These are phyloP conservation scores for Euplexia lucipara DNA, from an alignment of 2,888 invertebrate species.

Conservation along the genomic window DNA sequence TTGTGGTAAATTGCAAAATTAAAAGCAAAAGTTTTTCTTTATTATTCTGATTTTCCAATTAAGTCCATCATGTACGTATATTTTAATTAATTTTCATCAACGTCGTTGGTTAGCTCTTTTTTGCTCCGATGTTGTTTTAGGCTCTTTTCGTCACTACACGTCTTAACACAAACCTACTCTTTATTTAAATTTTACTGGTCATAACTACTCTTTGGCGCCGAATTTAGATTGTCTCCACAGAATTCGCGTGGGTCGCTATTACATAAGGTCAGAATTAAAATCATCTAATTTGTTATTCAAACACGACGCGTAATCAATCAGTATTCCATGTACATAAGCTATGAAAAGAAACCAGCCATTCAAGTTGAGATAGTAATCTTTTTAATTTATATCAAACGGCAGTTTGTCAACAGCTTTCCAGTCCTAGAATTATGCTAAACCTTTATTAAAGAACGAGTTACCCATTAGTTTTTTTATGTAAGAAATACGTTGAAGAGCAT, in stretches of 20 bases:
- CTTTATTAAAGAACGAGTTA: neutral
- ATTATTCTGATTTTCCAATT: no score
- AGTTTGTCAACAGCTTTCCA: slow-evolving; percentile 39
- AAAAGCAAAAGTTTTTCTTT: no score
- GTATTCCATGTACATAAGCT: slow-evolving; percentile 45
- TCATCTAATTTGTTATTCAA: slow-evolving; percentile 62
- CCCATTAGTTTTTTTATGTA: neutral
- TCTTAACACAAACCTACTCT: slow-evolving; percentile 36
- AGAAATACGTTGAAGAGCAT: neutral
- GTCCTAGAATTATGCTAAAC: slow-evolving; percentile 22
- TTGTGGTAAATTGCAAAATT: no score
- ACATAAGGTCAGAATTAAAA: slow-evolving; percentile 59
- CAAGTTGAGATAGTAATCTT: slow-evolving; percentile 49
- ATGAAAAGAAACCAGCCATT: slow-evolving; percentile 50
- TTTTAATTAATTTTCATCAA: neutral
- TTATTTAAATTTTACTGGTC: slow-evolving; percentile 39
- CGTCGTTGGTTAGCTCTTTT: neutral
- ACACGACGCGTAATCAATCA: slow-evolving; percentile 57
- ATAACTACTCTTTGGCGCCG: slow-evolving; percentile 39
- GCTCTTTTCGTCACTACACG: neutral
- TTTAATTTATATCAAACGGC: slow-evolving; percentile 51
- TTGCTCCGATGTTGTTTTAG: neutral
- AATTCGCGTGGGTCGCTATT: slow-evolving; percentile 59
- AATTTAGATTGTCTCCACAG: slow-evolving; percentile 48
- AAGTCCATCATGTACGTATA: no score